Evolutionary conservation across 2,797 vertebrate species (phyloP), one percentile per base, ranked within the genome.

Genomic region (Anolis apletophallus): DNA sequence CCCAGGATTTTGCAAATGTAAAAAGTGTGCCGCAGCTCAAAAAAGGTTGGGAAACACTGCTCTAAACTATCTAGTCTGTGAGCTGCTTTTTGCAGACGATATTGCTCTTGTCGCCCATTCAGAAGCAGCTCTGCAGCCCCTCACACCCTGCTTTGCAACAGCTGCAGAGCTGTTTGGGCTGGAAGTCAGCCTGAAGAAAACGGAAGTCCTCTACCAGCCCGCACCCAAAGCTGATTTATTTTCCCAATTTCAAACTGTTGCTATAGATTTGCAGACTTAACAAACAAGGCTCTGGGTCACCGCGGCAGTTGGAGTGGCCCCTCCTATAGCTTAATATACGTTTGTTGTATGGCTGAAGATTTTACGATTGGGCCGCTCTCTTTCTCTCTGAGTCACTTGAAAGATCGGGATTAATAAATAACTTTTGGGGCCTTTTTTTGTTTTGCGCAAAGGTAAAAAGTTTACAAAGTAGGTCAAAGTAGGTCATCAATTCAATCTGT

Each of bases 331-430:
- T 73, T 64, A 73, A 87, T 83, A 32, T 34, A 79, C 29, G 26
- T 83, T 87, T 87, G 83, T 87, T 57, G 55, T 87, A 77, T 72
- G 64, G 55, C 81, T n/a, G 86, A 71, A 73, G 67, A 79, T 40
- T 64, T 83, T 83, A 83, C 36, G 5, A 83, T 36, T 73, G 81
- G 36, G 54, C 75, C 75, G 46, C 32, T 83, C 59, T 40, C 40
- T 40, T 40, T 40, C 40, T 87, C 86, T 87, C 5, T 83, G 81
- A 87, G 81, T 78, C 81, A 72, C 55, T 64, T 71, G 76, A 83
- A 83, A 83, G 81, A n/a, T 46, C 36, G 34, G 40, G 86, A 50
- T 83, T 87, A 87, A 87, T 87, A 50, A 83, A 40, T 87, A 87
- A 87, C 86, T 54, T 40, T 59, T 13, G 36, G 23, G 55, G 73